These are phyloP conservation scores for Julus scandinavius DNA, from an alignment of 2,888 invertebrate species.

Conservation along the genomic window DNA sequence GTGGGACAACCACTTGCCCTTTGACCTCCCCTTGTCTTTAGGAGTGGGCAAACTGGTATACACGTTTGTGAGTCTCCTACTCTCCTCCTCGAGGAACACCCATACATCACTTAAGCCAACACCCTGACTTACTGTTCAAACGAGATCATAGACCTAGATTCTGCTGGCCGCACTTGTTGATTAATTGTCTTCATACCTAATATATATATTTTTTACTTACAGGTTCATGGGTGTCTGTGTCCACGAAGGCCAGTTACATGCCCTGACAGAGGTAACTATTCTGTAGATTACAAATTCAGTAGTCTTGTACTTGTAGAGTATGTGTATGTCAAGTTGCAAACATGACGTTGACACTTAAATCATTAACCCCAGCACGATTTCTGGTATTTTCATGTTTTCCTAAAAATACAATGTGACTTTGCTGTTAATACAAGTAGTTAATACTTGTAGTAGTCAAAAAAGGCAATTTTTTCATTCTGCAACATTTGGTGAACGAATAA, in stretches of 20 bases:
- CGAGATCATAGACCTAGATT: slow-evolving; percentile 21
- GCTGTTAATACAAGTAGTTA: too few species aligned
- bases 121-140: slow-evolving; percentile 1
- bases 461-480: too few species aligned
- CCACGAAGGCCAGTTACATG: slow-evolving; percentile 94
- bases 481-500: too few species aligned
- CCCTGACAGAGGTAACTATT: slow-evolving; percentile 80
- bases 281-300: slow-evolving; percentile 59
- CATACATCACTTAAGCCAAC: not conserved
- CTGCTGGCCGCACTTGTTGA: not conserved
- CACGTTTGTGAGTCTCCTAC: not conserved
- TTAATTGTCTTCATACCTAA: not conserved
- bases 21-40: not conserved
- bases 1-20: slow-evolving; percentile 9
- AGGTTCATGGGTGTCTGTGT: slow-evolving; percentile 97
- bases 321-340: not conserved
- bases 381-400: too few species aligned
- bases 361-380: too few species aligned
- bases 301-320: not conserved
- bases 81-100: not conserved
- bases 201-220: slow-evolving; percentile 61
- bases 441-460: too few species aligned
- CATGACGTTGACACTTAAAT: not conserved
- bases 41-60: slow-evolving; percentile 27
- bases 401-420: too few species aligned